Base-by-base conservation (phyloP, 2,797 vertebrate genomes). In the Taeniopygia guttata region DNA sequence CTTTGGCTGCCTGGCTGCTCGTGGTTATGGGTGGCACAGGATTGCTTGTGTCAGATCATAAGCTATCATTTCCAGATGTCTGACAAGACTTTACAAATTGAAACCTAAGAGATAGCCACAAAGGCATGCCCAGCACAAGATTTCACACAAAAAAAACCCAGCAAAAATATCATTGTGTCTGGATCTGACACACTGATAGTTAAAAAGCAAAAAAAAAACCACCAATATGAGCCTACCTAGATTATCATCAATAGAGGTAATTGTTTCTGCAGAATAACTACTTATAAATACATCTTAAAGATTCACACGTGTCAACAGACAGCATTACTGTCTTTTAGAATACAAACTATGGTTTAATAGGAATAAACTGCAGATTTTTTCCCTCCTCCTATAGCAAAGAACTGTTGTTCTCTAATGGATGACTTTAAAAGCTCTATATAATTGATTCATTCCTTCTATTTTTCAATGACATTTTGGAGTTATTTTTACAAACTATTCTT, bases 401-500 rank as follows among this genome's bases (percentile, higher is more conserved):
- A 81, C 34, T 88, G 29, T 63, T 86, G 58, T 51, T 68, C 56
- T 92, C 36, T 94, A 93, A 94, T n/a, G 36, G 58, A 88, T 60
- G 55, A n/a, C 45, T 96, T 81, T 20, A 90, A 91, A 87, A 86
- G 55, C 48, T 77, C n/a, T 52, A 63, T 78, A 52, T 79, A 92
- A 91, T 86, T 84, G 79, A 93, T 91, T 81, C 20, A 79, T 86
- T 91, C 58, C 34, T 77, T 77, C 87, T 76, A 69, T 75, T 93
- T 92, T 91, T 91, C 91, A 83, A 19, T 55, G 63, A 51, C 55
- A 86, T 89, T 91, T 92, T 88, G 49, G 66, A 94, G 69, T 87
- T 76, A 94, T 91, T 96, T 96, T 91, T 84, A 36, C 62, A 94
- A 58, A 91, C 76, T 84, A 42, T 59, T 87, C 63, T 88, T 69